Evolutionary conservation across 23 tunicate genomes (phyloP).

Genomic region (Corella eumyota): DNA sequence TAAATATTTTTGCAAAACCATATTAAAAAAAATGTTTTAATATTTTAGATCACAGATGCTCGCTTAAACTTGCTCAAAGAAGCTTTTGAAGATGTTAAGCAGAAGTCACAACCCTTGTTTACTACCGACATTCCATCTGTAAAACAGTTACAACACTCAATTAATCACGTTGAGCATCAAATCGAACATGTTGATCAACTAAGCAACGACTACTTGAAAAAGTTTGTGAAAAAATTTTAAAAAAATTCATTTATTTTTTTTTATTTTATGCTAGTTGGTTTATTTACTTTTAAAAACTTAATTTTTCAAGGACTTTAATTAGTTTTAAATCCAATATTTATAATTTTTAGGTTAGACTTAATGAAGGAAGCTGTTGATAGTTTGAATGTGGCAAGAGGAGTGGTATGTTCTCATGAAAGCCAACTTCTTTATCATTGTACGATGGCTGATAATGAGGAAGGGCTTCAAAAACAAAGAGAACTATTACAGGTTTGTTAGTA

Average conservation of each 20-base stretch:
- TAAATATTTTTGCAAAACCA: no score
- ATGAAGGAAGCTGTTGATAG: constrained; percentile 21
- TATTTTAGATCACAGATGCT: no score
- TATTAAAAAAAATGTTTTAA: no score
- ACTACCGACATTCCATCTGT: background rate
- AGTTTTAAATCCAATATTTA: no score
- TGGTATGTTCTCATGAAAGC: constrained; percentile 30
- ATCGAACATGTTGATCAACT: background rate
- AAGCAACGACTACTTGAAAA: background rate
- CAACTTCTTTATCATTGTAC: constrained; percentile 35
- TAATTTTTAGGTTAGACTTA: constrained; percentile 1
- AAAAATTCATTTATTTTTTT: no score
- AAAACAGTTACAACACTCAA: background rate
- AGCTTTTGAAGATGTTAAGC: no score
- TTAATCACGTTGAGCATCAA: constrained; percentile 2
- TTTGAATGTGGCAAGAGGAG: constrained; percentile 12
- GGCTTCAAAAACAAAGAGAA: constrained; percentile 31
- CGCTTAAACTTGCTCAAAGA: no score
- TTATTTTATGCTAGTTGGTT: no score
- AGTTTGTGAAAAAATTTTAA: background rate
- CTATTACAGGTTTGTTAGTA: constrained; percentile 25
- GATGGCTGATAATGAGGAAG: constrained; percentile 56
- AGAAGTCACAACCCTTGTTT: background rate
- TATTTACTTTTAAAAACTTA: no score
- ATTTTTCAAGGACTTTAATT: no score